Base-by-base conservation (phyloP, 2,113 vertebrate genomes). In the Ancistrus triradiatus region DNA sequence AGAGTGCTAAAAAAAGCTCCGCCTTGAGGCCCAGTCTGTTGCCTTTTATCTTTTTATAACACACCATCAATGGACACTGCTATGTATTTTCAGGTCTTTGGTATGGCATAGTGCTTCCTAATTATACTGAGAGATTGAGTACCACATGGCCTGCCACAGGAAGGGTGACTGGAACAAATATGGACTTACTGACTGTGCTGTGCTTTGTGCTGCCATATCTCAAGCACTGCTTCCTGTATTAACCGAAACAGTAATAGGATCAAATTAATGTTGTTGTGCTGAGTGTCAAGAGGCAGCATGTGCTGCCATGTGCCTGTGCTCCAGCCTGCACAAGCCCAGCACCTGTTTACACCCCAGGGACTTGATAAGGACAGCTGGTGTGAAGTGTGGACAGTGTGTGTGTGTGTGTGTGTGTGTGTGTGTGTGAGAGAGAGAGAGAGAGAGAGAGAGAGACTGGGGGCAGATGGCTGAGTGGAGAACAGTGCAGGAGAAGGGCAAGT, bases 291-390 rank as follows among this genome's bases (percentile, higher is more conserved):
- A 72, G 33, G 14, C 38, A 3, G 38, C 53, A 48, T 59, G 63
- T 52, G 47, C 71, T 77, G 63, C 70, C 64, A 68, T 76, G 75
- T 72, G 62, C 35, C 72, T 68, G 57, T 50, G 50, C 63, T 57
- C 37, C 7, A 22, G 50, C 65, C 55, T 66, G 68, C 66, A 69
- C 55, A 60, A 63, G 35, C 63, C 59, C 59, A 6, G 38, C 75
- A 79, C 75, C 75, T 81, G 78, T 80, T 77, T 70, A 64, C 63
- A 81, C 72, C 72, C 73, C 25, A 59, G 68, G 83, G 75, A 81
- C 63, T 63, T 14, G 38, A 76, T 60, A 61, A 24, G 74, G 80
- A 87, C 86, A 88, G 85, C 83, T 86, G 82, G 82, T 55, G 40
- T 47, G 59, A 52, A 72, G 73, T 43, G 69, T 74, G 78, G 59